A percentile compares a stretch with the other conserved stretches of the same genome.
These are phyloP conservation scores for Nettapus auritus DNA, from an alignment of 2,113 vertebrate species.

Conservation along the genomic window DNA sequence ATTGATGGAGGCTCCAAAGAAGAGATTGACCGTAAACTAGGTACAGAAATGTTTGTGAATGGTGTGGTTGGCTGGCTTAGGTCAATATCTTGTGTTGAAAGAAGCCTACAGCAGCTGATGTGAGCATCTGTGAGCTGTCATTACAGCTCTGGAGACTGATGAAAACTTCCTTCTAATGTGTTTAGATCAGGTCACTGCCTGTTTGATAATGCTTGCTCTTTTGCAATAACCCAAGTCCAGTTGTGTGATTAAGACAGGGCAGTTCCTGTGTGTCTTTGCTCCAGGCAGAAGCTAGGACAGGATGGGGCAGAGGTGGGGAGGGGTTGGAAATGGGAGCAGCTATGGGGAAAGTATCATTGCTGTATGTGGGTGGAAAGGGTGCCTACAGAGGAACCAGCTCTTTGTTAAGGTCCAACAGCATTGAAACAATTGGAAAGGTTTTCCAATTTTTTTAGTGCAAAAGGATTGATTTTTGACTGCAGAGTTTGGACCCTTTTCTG, in stretches of 20 bases:
- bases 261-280: background rate
- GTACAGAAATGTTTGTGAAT: slow-evolving; percentile 66
- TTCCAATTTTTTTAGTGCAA: background rate
- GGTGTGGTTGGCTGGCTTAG: background rate
- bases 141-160: background rate
- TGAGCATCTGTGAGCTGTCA: background rate
- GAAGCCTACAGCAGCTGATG: background rate
- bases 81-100: background rate
- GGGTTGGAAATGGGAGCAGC: background rate
- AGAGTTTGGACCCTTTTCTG: background rate
- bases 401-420: background rate
- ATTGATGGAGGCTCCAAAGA: slow-evolving; percentile 96
- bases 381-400: background rate
- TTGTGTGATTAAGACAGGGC: background rate
- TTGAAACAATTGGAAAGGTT: background rate
- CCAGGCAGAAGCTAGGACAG: background rate
- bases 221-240: background rate
- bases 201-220: background rate
- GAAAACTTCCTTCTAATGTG: background rate
- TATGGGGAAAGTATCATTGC: background rate
- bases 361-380: background rate
- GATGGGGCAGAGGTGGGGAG: background rate
- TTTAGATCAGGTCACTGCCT: background rate
- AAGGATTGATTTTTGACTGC: background rate
- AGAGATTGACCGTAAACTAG: slow-evolving; percentile 89